Evolutionary conservation across 2,113 vertebrate species (phyloP).

Genomic region (Microcebus lehilahytsara): DNA sequence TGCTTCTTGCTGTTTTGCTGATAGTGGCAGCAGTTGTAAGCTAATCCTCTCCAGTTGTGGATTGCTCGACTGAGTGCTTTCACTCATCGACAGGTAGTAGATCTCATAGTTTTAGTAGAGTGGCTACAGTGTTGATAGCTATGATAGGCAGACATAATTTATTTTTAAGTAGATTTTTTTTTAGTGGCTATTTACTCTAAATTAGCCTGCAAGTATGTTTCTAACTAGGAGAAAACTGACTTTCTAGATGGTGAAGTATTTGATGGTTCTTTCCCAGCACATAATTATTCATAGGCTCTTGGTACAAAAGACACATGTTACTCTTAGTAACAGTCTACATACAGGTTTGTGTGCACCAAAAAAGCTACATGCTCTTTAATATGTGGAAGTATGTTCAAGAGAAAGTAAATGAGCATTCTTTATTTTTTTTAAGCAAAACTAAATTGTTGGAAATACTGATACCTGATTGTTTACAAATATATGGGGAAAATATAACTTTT

Average conservation of each 20-base stretch:
- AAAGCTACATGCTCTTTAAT: neutral
- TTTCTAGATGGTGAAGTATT: constrained; percentile 5
- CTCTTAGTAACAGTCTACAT: neutral
- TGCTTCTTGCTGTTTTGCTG: constrained; percentile 82
- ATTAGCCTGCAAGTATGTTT: neutral
- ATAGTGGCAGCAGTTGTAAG: constrained; percentile 77
- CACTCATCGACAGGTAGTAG: constrained; percentile 60
- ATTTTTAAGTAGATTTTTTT: neutral
- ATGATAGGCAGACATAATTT: constrained; percentile 42
- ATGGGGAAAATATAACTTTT: neutral
- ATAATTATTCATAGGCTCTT: constrained; percentile 15
- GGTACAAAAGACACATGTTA: neutral
- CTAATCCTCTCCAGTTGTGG: constrained; percentile 78
- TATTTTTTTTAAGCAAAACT: neutral
- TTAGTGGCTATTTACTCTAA: neutral
- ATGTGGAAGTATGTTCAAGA: neutral
- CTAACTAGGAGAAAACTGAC: neutral
- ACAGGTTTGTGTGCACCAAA: neutral
- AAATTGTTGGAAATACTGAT: neutral
- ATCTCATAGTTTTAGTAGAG: constrained; percentile 22
- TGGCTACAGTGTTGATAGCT: constrained; percentile 50
- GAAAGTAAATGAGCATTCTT: neutral
- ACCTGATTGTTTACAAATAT: neutral
- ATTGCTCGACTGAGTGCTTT: constrained; percentile 69
- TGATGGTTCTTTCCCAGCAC: neutral